phyloP scores from a whole-genome alignment of 2,113 vertebrate species.

The Herpailurus yagouaroundi region DNA sequence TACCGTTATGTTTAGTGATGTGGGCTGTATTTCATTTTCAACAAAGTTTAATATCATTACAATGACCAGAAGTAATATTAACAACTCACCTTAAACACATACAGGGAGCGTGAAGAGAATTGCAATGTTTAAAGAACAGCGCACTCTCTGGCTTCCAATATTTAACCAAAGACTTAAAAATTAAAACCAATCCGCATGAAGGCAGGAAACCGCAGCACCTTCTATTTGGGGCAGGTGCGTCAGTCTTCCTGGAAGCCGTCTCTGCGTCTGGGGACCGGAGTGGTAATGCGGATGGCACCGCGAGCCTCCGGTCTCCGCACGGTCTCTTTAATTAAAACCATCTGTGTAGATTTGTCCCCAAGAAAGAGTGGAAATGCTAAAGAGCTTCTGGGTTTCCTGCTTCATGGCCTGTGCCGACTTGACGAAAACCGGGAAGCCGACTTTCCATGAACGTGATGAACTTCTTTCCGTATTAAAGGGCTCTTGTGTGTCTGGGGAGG shows the following conservation, averaged over 20 bases:
- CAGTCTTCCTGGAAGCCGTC: too few relatives aligned
- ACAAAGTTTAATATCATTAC: too few relatives aligned
- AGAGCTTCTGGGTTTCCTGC: conserved; percentile 50
- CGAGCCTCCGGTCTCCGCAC: not conserved
- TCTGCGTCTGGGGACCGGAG: too few relatives aligned
- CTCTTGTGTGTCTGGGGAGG: conserved; percentile 45
- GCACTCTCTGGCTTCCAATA: not conserved
- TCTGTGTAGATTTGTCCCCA: conserved; percentile 57
- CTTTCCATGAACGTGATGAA: conserved; percentile 73
- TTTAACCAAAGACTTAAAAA: not conserved
- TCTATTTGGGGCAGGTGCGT: too few relatives aligned
- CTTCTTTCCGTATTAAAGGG: conserved; percentile 50
- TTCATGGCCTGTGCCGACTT: conserved; percentile 64
- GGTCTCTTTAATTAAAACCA: conserved; percentile 54
- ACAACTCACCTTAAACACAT: not conserved
- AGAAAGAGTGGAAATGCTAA: conserved; percentile 45
- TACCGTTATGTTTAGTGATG: not conserved
- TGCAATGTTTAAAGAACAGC: not conserved
- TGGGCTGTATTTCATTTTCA: not conserved
- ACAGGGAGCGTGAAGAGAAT: not conserved
- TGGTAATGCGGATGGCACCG: too few relatives aligned
- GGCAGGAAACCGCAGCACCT: not conserved
- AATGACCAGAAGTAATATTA: not conserved
- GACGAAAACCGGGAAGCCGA: conserved; percentile 62
- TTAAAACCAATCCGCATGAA: not conserved